Conservation (phyloP, 2,797 vertebrate genomes). For the Falco berigora region DNA sequence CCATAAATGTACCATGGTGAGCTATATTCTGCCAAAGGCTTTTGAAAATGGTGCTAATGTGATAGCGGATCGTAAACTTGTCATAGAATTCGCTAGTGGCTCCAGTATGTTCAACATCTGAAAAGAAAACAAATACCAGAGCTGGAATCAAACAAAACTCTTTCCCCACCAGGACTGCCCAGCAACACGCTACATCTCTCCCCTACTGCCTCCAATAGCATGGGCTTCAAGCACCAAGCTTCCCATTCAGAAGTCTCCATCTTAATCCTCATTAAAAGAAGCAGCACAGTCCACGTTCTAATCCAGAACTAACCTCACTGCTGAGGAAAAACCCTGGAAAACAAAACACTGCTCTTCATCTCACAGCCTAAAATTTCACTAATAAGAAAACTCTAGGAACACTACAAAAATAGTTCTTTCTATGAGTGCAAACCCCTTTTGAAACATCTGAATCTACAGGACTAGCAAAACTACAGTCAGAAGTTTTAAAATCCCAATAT, state of each 20-base stretch:
- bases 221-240: not conserved
- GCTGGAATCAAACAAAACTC: not conserved
- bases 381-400: not conserved
- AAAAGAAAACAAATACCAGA: not conserved
- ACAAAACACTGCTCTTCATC: not conserved
- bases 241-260: not conserved
- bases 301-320: not conserved
- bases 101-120: conserved; percentile 97
- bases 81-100: conserved; percentile 99
- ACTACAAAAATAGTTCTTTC: not conserved
- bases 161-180: not conserved
- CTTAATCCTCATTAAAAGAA: not conserved
- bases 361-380: not conserved
- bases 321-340: not conserved
- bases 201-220: not conserved
- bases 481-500: not conserved
- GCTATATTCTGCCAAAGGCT: conserved; percentile 97
- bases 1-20: conserved; percentile 97
- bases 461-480: not conserved
- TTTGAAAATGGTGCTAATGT: conserved; percentile 99
- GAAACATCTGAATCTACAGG: not conserved
- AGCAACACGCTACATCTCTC: not conserved
- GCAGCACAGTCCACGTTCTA: not conserved
- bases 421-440: not conserved
- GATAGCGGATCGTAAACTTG: conserved; percentile 99